Evolutionary conservation across 2,797 vertebrate genomes (phyloP), one percentile per base, ranked within the genome.

Genomic region (Steatocranus sp.): DNA sequence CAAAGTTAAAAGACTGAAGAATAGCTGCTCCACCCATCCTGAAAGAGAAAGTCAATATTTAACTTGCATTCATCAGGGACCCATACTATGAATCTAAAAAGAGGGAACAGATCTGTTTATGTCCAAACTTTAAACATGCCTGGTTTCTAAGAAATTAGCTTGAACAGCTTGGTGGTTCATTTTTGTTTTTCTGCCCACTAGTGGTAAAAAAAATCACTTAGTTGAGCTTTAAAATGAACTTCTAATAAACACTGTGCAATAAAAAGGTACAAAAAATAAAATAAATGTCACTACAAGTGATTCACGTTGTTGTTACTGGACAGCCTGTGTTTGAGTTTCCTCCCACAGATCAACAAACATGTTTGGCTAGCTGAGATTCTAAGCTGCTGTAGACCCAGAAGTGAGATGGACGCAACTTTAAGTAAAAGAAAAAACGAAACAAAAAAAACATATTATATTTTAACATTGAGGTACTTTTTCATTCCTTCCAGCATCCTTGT

Each of bases 21-120:
- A 73, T 18, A 73, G 41, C 43, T 73, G 43, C 25, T 73, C 68
- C 68, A 73, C 68, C 25, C 43, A 12, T 27, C 27, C 15, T n/a
- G 17, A 73, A 48, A 48, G 68, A 73, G 4, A 73, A 73, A 73
- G 68, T 73, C 68, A 48, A 12, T 73, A 48, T 73, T 73, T 73
- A 48, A 30, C 17, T 48, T 73, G 25, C 43, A 30, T 73, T 30
- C 68, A 73, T 73, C 68, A 73, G 43, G 48, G 41, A 48, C 15
- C 11, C 15, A 8, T 3, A 73, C 17, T 18, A 0, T 46, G 15
- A 48, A 3, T 17, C 38, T 38, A 18, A 27, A 70, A 14, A 23
- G 14, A 25, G 38, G 20, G 14, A 43, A 70, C 41, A 8, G 10
- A 27, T 8, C 25, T 12, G 25, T 48, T 73, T 48, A 12, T 30